A percentile compares a stretch with the other conserved stretches of the same genome.
phyloP scores from a whole-genome alignment of 2,888 invertebrate genomes.

The Sinodicranocentrus sp. region DNA sequence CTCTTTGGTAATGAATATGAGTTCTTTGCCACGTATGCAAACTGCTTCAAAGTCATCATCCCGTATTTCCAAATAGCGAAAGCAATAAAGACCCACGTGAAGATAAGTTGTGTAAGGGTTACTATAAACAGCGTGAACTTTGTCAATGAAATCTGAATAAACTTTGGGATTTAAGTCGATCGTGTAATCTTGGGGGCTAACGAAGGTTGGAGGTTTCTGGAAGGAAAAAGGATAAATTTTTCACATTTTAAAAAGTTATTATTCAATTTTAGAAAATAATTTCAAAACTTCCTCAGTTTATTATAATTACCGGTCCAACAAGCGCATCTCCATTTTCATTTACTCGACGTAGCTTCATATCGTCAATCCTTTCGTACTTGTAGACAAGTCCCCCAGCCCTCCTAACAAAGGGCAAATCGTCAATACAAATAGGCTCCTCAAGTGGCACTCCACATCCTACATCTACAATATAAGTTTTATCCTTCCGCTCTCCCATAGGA shows the following conservation, averaged over 20 bases:
- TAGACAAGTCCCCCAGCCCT: slow-evolving; percentile 62
- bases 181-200: slow-evolving; percentile 65
- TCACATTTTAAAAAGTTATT: too few relatives aligned
- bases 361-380: slow-evolving; percentile 57
- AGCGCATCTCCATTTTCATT: slow-evolving; percentile 68
- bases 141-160: neutral
- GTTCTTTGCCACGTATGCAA: slow-evolving; percentile 58
- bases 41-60: slow-evolving; percentile 68
- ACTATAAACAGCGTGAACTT: slow-evolving; percentile 26
- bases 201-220: slow-evolving; percentile 40
- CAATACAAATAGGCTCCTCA: slow-evolving; percentile 60
- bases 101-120: slow-evolving; percentile 52
- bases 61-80: slow-evolving; percentile 57
- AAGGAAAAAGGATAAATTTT: neutral
- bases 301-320: slow-evolving; percentile 61
- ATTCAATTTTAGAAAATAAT: too few relatives aligned
- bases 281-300: too few relatives aligned
- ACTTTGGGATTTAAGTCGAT: slow-evolving; percentile 25
- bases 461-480: slow-evolving; percentile 60
- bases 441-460: slow-evolving; percentile 69
- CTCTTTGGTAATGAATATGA: slow-evolving; percentile 66
- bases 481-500: neutral
- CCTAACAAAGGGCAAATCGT: slow-evolving; percentile 33
- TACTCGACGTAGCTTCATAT: slow-evolving; percentile 46
- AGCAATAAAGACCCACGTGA: slow-evolving; percentile 63